A percentile compares a stretch with the other conserved stretches of the same genome.
These are phyloP conservation scores for Scophthalmus maximus DNA, from an alignment of 2,113 vertebrate genomes.

Conservation along the genomic window DNA sequence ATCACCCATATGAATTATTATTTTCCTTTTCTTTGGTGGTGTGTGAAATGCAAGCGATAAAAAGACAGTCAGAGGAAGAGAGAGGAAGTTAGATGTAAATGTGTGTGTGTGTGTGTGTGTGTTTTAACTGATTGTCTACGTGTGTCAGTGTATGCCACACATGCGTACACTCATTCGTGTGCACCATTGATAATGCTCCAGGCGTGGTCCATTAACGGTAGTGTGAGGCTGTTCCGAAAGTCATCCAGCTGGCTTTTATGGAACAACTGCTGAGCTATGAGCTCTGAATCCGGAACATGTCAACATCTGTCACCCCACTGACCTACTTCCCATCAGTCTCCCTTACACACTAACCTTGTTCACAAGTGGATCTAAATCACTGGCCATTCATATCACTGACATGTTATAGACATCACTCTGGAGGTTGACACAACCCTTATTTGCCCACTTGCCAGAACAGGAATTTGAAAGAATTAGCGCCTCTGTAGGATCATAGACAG, in stretches of 20 bases:
- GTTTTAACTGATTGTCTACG: neutral
- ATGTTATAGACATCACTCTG: constrained; percentile 5
- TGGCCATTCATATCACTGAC: constrained; percentile 25
- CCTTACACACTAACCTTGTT: constrained; percentile 65
- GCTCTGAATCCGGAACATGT: constrained; percentile 60
- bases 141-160: neutral
- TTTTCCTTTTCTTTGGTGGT: constrained; percentile 33
- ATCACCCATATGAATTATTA: constrained; percentile 57
- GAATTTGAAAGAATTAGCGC: constrained; percentile 34
- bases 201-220: constrained; percentile 24
- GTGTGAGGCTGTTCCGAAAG: constrained; percentile 29
- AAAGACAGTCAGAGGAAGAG: neutral
- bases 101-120: neutral
- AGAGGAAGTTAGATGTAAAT: no score
- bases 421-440: constrained; percentile 5
- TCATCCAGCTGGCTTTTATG: constrained; percentile 58
- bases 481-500: constrained; percentile 22
- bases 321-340: constrained; percentile 69
- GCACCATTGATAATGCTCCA: neutral
- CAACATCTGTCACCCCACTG: constrained; percentile 73
- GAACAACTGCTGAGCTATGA: constrained; percentile 70
- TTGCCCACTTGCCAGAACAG: constrained; percentile 34
- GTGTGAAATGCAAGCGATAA: constrained; percentile 36
- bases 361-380: constrained; percentile 55
- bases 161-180: constrained; percentile 4